Evolutionary conservation across 2,797 vertebrate species (phyloP), one percentile per base, ranked within the genome.

Genomic region (Sebastes hopkinsi): DNA sequence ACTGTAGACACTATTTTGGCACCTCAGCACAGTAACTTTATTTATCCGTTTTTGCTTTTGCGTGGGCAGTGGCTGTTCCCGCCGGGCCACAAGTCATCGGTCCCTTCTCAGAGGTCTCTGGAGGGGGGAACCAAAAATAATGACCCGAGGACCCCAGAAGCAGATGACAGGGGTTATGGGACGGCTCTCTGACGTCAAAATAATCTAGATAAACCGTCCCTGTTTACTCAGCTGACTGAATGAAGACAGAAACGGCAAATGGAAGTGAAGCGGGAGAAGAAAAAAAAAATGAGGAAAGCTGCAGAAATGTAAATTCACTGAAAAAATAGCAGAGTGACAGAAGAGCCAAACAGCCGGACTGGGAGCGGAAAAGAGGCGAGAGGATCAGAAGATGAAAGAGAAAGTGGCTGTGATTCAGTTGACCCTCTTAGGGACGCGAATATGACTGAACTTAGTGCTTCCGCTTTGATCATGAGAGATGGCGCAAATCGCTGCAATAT

Each of bases 171-270:
- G 84, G 84, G 81, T 87, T 91, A 76, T 84, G 83, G 89, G 86
- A 91, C 13, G 50, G 36, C 66, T 84, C 36, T 61, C 62, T 92
- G 88, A 92, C 85, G 88, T 91, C 79, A 89, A 54, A 87, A 74
- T 3, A 62, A 18, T 36, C 64, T 8, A 74, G 81, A 88, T 60
- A 82, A 80, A 82, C 25, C 58, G 18, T 38, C 32, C 30, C 42
- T 92, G 88, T 93, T 94, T 92, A 89, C 75, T 84, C 89, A 93
- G 90, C 90, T 85, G 84, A 90, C 67, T 2, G 79, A 76, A 34
- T 68, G 69, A 75, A 71, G 42, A 75, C 54, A 42, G 18, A 61
- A 66, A 79, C 2, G 0, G 36, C 50, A 23, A 82, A 79, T 74
- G 74, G 70, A 77, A 72, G 77, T 4, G 25, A 61, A 65, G 36